Percentiles rank a stretch among this genome's conserved stretches.
Conservation (phyloP, 2,113 vertebrate species). For the Chionomys nivalis region DNA sequence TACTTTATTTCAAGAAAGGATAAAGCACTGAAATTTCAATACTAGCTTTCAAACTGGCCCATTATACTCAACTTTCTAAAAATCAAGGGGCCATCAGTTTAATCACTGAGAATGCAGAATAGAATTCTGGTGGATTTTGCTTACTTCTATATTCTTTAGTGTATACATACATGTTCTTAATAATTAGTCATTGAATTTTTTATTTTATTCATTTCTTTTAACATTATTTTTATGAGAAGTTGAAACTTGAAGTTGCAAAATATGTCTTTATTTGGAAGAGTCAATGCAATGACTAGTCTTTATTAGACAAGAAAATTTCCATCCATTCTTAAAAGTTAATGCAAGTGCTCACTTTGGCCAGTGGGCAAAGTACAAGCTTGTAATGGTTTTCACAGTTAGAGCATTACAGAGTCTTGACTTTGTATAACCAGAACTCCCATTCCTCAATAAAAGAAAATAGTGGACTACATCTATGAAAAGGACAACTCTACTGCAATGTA, state of each 20-base stretch:
- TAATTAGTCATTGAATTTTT: background rate
- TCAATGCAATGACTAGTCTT: slow-evolving; percentile 52
- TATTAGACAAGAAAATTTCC: slow-evolving; percentile 60
- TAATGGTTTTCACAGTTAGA: slow-evolving; percentile 91
- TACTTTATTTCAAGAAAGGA: background rate
- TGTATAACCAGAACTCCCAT: slow-evolving; percentile 91
- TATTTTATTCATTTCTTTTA: background rate
- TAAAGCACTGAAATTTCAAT: background rate
- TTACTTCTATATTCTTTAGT: background rate
- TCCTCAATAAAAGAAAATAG: background rate
- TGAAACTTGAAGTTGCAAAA: background rate
- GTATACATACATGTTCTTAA: background rate
- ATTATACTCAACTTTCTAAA: background rate
- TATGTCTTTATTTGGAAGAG: slow-evolving; percentile 30
- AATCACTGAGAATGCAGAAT: background rate
- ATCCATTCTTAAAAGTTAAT: background rate
- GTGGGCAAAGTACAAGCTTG: slow-evolving; percentile 88
- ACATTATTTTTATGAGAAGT: background rate
- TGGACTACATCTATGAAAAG: background rate
- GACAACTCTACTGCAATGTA: background rate
- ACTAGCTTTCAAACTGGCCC: background rate
- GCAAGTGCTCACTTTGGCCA: slow-evolving; percentile 77
- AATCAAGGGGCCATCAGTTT: background rate
- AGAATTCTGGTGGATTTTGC: background rate
- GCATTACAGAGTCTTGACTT: slow-evolving; percentile 91